Evolutionary conservation across 2,113 vertebrate genomes (phyloP).

Genomic region (Poeciliopsis occidentalis): DNA sequence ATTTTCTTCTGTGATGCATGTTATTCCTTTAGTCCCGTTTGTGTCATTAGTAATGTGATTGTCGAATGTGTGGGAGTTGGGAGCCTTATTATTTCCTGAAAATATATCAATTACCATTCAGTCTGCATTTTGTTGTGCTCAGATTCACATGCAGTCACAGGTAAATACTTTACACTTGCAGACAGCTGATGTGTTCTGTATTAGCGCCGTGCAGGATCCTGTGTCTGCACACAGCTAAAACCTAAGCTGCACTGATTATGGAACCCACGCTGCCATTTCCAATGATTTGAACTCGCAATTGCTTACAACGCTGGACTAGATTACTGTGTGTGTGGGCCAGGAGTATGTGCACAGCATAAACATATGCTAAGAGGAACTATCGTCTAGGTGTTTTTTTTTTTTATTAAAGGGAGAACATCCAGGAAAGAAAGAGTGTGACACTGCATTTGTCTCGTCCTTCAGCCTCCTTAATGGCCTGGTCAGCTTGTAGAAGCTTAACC

Average conservation of each 20-base stretch:
- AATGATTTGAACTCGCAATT: conserved; percentile 69
- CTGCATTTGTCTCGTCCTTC: conserved; percentile 7
- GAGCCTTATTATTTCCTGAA: conserved; percentile 24
- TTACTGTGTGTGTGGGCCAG: conserved; percentile 41
- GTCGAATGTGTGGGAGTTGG: conserved; percentile 34
- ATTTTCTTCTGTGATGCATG: neutral
- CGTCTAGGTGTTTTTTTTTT: conserved; percentile 12
- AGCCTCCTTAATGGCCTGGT: conserved; percentile 19
- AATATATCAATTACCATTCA: conserved; percentile 47
- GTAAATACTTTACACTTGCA: conserved; percentile 29
- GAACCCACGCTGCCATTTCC: conserved; percentile 76
- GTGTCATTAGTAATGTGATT: neutral
- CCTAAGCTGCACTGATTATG: conserved; percentile 72
- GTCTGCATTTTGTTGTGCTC: conserved; percentile 36
- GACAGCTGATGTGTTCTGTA: conserved; percentile 49
- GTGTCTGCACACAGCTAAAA: conserved; percentile 58
- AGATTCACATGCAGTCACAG: conserved; percentile 5
- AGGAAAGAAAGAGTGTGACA: conserved; percentile 22
- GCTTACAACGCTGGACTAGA: conserved; percentile 45
- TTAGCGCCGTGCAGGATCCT: conserved; percentile 64
- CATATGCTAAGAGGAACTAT: conserved; percentile 25
- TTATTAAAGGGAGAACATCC: conserved; percentile 43
- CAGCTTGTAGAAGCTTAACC: conserved; percentile 1
- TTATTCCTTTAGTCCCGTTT: neutral
- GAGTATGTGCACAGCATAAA: conserved; percentile 27